phyloP scores from a whole-genome alignment of 2,888 invertebrate genomes.

The Xylota segnis region DNA sequence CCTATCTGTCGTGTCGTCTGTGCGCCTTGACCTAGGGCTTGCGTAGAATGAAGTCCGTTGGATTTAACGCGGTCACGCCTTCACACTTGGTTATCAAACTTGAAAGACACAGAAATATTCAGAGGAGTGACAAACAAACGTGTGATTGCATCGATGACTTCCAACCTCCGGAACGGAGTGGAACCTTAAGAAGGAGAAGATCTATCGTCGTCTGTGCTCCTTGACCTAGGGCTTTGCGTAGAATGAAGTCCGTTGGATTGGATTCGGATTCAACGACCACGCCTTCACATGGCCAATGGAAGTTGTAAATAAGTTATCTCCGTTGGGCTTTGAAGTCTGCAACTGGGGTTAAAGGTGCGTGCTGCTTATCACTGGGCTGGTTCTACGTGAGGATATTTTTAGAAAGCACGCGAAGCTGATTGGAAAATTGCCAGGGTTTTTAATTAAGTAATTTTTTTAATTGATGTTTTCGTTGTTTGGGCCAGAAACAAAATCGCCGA shows the following conservation, averaged over 20 bases:
- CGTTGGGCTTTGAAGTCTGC: background rate
- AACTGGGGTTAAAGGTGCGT: background rate
- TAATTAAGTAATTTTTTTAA: slow-evolving; percentile 35
- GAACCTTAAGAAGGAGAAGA: too few species aligned
- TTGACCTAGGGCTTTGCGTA: slow-evolving; percentile 11
- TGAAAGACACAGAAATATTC: too few species aligned
- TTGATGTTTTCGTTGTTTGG: background rate
- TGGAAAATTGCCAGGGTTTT: slow-evolving; percentile 17
- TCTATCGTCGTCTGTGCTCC: background rate
- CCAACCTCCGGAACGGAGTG: too few species aligned
- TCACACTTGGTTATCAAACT: too few species aligned
- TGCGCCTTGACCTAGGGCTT: slow-evolving; percentile 7
- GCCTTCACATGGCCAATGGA: too few species aligned
- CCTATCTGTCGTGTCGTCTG: background rate
- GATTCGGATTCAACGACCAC: background rate
- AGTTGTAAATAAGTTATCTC: background rate
- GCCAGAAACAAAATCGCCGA: background rate
- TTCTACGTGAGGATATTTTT: slow-evolving; percentile 3
- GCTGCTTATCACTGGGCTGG: slow-evolving; percentile 10
- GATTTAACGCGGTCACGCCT: background rate
- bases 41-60: background rate
- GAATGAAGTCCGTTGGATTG: background rate
- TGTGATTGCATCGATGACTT: too few species aligned
- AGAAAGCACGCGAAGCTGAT: background rate
- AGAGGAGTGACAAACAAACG: too few species aligned